Evolutionary conservation across 2,113 vertebrate genomes (phyloP).

Genomic region (Ovis aries): DNA sequence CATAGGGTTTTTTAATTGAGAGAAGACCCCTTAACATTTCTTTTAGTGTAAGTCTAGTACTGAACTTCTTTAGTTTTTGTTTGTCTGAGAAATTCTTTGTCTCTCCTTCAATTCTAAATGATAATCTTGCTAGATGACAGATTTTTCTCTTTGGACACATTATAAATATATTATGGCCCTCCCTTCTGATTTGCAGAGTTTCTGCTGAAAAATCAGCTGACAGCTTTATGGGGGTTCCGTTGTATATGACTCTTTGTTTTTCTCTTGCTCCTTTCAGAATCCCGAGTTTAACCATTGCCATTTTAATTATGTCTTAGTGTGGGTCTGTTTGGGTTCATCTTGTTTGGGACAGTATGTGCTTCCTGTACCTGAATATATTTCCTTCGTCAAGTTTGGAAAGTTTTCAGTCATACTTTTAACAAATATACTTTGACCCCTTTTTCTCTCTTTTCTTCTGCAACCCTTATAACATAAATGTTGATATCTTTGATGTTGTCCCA

Average conservation of each 20-base stretch:
- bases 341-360: neutral
- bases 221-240: neutral
- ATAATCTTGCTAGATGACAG: neutral
- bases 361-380: neutral
- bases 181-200: neutral
- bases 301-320: neutral
- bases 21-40: neutral
- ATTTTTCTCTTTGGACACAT: neutral
- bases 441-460: neutral
- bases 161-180: neutral
- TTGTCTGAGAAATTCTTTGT: neutral
- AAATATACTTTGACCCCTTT: neutral
- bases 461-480: neutral
- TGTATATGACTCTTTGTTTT: neutral
- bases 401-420: neutral
- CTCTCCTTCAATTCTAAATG: neutral
- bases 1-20: neutral
- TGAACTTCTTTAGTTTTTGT: neutral
- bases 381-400: neutral
- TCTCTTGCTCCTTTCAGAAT: neutral
- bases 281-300: neutral
- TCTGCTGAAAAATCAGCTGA: neutral
- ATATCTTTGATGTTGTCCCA: neutral
- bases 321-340: neutral
- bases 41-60: neutral